A percentile compares a stretch with the other conserved stretches of the same genome.
phyloP scores from a whole-genome alignment of 2,113 vertebrate genomes.

The Passerina amoena region DNA sequence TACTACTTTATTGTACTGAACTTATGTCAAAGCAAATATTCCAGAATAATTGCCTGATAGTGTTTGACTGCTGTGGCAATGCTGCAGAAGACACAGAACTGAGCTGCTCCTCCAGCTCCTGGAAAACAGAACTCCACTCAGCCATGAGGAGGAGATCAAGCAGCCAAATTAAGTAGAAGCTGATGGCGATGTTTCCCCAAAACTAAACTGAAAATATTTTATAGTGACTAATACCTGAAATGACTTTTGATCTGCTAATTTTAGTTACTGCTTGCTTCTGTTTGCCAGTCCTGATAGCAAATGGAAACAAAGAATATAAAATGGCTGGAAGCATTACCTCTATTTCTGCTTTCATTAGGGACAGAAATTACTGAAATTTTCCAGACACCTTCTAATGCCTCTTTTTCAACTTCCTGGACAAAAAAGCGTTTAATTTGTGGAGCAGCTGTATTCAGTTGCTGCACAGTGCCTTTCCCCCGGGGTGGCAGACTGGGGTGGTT shows the following conservation, averaged over 20 bases:
- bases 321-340: background rate
- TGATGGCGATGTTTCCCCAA: background rate
- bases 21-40: conserved; percentile 24
- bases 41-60: conserved; percentile 26
- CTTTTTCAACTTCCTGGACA: background rate
- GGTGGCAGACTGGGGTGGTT: background rate
- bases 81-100: background rate
- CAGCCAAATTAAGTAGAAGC: background rate
- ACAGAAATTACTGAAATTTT: background rate
- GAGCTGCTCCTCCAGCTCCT: background rate
- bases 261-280: background rate
- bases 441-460: background rate
- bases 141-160: background rate
- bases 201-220: background rate
- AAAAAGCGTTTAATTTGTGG: background rate
- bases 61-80: background rate
- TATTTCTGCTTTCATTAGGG: background rate
- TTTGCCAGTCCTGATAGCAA: background rate
- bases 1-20: conserved; percentile 21
- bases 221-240: background rate
- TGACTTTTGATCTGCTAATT: background rate
- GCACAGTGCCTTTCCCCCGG: background rate
- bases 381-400: background rate
- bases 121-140: background rate
- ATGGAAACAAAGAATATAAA: background rate